phyloP scores from a whole-genome alignment of 1,140 invertebrate species.

The Drosophila melanica region DNA sequence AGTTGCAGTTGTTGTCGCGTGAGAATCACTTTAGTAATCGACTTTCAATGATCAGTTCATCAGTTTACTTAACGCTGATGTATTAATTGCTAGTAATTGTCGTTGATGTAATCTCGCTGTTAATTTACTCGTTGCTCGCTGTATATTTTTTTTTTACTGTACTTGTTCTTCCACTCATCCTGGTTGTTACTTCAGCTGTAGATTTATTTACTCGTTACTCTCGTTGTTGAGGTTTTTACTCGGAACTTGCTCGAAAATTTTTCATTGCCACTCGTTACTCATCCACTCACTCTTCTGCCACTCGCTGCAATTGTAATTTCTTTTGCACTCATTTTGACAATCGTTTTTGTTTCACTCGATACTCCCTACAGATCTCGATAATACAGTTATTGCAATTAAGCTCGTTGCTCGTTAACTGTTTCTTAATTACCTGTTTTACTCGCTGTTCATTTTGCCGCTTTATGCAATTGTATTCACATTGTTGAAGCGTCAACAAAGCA shows the following conservation, averaged over 20 bases:
- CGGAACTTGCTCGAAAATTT: background rate
- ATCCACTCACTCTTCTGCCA: background rate
- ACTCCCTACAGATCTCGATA: too few species aligned
- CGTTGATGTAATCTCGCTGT: background rate
- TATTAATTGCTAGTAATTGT: too few species aligned
- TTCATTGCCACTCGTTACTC: background rate
- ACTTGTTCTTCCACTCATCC: background rate
- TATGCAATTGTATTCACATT: background rate
- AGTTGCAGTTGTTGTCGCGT: background rate
- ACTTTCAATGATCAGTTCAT: too few species aligned
- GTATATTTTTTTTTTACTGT: background rate
- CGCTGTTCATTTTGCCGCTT: too few species aligned
- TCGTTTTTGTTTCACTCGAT: background rate
- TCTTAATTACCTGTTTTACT: background rate
- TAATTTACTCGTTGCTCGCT: background rate
- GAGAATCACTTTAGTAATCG: constrained; percentile 1
- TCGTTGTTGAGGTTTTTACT: background rate
- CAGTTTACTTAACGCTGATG: too few species aligned
- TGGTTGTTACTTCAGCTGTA: background rate
- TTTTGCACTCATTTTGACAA: background rate
- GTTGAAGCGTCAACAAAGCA: constrained; percentile 1
- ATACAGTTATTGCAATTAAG: too few species aligned
- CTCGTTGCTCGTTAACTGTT: too few species aligned
- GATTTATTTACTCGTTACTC: too few species aligned
- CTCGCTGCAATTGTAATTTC: background rate